Conservation (phyloP, 2,888 invertebrate species). For the Seira ritae region DNA sequence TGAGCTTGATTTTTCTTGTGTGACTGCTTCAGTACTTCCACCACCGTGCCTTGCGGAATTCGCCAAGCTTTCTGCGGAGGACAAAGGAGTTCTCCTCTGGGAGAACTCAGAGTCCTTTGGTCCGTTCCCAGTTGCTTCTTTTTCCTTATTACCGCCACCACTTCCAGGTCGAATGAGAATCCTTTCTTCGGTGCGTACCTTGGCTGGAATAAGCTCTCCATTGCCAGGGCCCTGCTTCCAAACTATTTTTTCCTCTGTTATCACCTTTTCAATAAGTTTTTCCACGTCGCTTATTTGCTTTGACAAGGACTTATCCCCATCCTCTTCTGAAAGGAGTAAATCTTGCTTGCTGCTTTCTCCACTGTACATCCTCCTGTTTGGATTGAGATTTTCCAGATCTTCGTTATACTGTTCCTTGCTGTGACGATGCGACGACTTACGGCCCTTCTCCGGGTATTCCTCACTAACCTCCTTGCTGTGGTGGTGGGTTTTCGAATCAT, state of each 20-base stretch:
- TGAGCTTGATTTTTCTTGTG: slow-evolving; percentile 9
- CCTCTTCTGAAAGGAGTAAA: slow-evolving; percentile 27
- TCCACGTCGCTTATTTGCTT: slow-evolving; percentile 49
- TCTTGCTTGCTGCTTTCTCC: slow-evolving; percentile 45
- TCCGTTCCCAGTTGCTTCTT: neutral
- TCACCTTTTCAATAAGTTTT: slow-evolving; percentile 67
- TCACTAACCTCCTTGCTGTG: slow-evolving; percentile 60
- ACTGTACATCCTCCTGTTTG: slow-evolving; percentile 47
- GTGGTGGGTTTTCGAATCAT: slow-evolving; percentile 47
- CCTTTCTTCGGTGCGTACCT: slow-evolving; percentile 68
- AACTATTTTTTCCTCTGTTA: slow-evolving; percentile 71
- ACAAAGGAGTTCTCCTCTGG: slow-evolving; percentile 51
- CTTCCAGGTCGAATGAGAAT: slow-evolving; percentile 61
- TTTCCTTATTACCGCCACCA: slow-evolving; percentile 1
- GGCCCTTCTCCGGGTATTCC: slow-evolving; percentile 33
- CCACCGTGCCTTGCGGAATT: neutral
- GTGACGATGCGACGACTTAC: slow-evolving; percentile 3
- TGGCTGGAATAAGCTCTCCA: slow-evolving; percentile 65
- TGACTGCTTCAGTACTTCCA: neutral
- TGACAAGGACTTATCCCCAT: neutral
- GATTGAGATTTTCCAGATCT: slow-evolving; percentile 23
- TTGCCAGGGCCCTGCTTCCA: slow-evolving; percentile 65
- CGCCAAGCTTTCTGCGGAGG: slow-evolving; percentile 29
- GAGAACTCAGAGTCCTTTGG: slow-evolving; percentile 30
- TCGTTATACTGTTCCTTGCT: slow-evolving; percentile 40